phyloP scores from a whole-genome alignment of 2,888 invertebrate species.

The Vannuccia rotundouncinata region DNA sequence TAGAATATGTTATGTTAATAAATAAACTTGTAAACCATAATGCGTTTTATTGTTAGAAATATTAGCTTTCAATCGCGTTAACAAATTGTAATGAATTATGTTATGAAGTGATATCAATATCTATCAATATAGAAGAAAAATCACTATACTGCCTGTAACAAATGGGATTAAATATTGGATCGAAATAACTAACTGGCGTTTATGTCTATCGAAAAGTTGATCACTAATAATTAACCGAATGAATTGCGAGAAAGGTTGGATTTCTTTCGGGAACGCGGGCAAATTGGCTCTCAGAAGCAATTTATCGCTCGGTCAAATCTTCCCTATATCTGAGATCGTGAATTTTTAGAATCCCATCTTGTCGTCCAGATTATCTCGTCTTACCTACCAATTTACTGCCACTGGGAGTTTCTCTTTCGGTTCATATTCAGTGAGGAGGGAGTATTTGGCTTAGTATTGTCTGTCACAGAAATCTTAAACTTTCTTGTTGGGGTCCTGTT shows the following conservation, averaged over 20 bases:
- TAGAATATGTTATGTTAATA: too few species aligned
- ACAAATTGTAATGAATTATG: too few species aligned
- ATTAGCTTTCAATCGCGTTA: too few species aligned
- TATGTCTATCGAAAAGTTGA: too few species aligned
- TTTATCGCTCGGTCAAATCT: constrained; percentile 15
- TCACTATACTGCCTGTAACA: too few species aligned
- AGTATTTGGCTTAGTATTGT: neutral
- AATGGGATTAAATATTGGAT: too few species aligned
- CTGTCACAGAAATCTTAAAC: neutral
- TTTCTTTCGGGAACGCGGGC: neutral
- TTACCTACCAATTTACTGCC: neutral
- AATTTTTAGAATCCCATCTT: neutral
- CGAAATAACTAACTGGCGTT: too few species aligned
- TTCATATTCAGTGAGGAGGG: neutral
- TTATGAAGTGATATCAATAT: too few species aligned
- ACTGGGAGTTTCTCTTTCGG: neutral
- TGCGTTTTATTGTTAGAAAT: too few species aligned
- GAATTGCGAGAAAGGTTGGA: neutral
- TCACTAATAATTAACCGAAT: neutral
- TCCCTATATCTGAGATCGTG: neutral
- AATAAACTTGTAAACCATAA: too few species aligned
- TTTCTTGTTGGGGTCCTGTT: neutral
- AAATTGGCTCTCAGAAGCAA: neutral
- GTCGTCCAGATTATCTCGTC: constrained; percentile 6
- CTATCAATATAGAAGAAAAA: too few species aligned